phyloP scores from a whole-genome alignment of 2,797 vertebrate species.

The Pipistrellus pipistrellus region DNA sequence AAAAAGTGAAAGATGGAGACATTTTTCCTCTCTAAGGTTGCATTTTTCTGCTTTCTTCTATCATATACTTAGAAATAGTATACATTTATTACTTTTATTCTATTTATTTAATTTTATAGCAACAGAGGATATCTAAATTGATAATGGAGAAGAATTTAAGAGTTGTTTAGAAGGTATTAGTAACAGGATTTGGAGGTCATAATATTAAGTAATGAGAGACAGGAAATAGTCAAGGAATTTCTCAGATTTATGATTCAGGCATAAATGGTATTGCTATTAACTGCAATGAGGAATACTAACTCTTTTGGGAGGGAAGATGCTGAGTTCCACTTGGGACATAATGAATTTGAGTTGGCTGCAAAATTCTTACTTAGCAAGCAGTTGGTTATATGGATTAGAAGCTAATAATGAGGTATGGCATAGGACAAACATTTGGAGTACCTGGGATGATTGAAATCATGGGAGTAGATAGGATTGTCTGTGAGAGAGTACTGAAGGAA shows the following conservation, averaged over 20 bases:
- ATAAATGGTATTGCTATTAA: neutral
- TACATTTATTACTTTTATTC: neutral
- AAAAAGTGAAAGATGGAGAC: neutral
- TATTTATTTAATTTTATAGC: neutral
- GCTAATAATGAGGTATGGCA: neutral
- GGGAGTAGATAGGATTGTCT: neutral
- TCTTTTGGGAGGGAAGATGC: neutral
- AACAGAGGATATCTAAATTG: neutral
- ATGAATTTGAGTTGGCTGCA: neutral
- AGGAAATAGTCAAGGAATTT: neutral
- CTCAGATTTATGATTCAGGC: neutral
- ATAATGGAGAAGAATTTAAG: neutral
- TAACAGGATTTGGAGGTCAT: neutral
- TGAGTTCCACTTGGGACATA: neutral
- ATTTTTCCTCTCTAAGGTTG: neutral
- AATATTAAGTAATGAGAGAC: neutral
- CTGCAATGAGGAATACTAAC: neutral
- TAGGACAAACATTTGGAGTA: neutral
- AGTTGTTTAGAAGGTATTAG: neutral
- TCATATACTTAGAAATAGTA: neutral
- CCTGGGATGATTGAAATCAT: neutral
- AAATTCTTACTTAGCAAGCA: neutral
- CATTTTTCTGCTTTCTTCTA: neutral
- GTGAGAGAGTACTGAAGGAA: neutral
- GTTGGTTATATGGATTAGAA: neutral